Percentiles rank a stretch among this genome's conserved stretches.
Evolutionary conservation across 2,888 invertebrate genomes (phyloP).

Genomic region (Mactromeris polynyma): DNA sequence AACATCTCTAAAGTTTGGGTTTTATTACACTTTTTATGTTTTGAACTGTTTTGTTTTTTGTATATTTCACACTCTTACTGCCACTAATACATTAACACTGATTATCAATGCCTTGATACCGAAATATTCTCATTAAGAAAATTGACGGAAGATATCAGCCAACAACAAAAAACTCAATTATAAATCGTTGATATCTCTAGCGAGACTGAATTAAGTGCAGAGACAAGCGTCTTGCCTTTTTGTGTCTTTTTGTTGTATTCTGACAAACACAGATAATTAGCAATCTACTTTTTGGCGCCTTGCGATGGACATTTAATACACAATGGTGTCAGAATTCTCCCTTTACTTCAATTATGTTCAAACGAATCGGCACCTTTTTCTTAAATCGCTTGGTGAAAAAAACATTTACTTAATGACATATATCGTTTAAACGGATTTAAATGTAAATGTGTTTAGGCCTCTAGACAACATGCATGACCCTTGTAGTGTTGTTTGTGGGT

Average conservation of each 20-base stretch:
- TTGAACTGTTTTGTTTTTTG: not conserved
- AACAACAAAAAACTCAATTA: not conserved
- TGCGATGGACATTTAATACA: conserved; percentile 41
- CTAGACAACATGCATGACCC: not conserved
- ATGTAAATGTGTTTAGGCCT: conserved; percentile 20
- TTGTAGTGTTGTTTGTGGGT: not conserved
- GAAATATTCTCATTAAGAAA: not conserved
- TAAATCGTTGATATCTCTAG: not conserved
- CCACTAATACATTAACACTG: not conserved
- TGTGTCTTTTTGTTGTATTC: conserved; percentile 29
- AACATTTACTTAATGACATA: conserved; percentile 30
- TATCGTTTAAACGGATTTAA: conserved; percentile 42
- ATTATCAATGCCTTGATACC: not conserved
- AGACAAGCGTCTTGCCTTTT: conserved; percentile 11
- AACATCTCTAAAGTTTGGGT: not conserved
- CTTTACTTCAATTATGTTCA: conserved; percentile 43
- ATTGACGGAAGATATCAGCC: not conserved
- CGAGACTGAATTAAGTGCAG: not conserved
- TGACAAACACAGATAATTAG: conserved; percentile 56
- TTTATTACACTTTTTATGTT: not conserved
- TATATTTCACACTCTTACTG: not conserved
- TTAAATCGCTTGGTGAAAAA: conserved; percentile 36
- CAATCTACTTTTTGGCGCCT: conserved; percentile 52
- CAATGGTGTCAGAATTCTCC: conserved; percentile 39
- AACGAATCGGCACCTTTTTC: conserved; percentile 40